Conservation (phyloP, 2,113 vertebrate species). For the Ophthalmolycus amberensis region DNA sequence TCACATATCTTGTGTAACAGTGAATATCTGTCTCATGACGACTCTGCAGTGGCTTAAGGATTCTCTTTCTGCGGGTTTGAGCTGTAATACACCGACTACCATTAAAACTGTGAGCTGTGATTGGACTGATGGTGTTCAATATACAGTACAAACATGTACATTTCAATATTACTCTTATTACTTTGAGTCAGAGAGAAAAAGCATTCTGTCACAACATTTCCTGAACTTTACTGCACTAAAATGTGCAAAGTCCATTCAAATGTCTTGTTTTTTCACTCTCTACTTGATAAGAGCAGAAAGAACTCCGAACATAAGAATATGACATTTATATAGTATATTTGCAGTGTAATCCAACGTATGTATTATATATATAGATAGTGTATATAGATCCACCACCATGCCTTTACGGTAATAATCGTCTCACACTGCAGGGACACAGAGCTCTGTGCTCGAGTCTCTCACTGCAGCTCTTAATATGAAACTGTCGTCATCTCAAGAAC, state of each 20-base stretch:
- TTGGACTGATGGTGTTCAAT: not conserved
- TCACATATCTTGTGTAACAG: not conserved
- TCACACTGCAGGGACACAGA: constrained; percentile 5
- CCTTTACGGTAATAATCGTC: not conserved
- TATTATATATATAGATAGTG: no score
- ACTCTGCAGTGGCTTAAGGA: not conserved
- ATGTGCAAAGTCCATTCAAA: no score
- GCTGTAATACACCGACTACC: not conserved
- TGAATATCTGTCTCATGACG: not conserved
- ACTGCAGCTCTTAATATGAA: constrained; percentile 28
- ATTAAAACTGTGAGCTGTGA: not conserved
- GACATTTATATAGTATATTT: not conserved
- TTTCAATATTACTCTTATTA: not conserved
- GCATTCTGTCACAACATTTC: not conserved
- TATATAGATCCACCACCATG: not conserved
- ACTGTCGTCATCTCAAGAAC: constrained; percentile 31
- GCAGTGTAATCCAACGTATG: not conserved
- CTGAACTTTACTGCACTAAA: not conserved
- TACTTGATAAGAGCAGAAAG: not conserved
- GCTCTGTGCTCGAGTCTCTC: constrained; percentile 25
- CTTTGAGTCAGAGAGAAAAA: not conserved
- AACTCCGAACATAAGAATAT: not conserved
- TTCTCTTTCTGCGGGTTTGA: not conserved
- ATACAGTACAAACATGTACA: not conserved
- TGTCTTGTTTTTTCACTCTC: not conserved